Conservation (phyloP, 2,888 invertebrate species). For the Leptinotarsa juncta region DNA sequence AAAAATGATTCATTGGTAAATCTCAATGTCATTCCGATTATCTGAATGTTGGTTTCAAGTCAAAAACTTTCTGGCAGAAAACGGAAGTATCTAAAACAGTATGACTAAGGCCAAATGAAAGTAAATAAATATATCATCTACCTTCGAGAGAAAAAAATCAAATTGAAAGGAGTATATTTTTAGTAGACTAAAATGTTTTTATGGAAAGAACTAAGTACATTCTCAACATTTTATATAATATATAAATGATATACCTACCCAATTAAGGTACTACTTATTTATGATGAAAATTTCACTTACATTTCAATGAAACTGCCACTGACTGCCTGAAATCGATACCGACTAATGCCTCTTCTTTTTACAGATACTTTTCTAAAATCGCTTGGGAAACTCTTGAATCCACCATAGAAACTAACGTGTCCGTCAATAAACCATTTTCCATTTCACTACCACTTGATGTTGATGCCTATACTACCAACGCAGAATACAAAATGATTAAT, state of each 20-base stretch:
- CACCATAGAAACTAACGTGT: not conserved
- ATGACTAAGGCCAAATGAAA: not conserved
- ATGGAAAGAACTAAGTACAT: no score
- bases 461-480: not conserved
- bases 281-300: not conserved
- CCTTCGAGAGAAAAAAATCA: no score
- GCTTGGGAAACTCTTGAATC: slow-evolving; percentile 2
- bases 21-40: no score
- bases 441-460: slow-evolving; percentile 1
- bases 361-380: not conserved
- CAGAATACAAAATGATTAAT: not conserved
- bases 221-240: no score
- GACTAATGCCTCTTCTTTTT: not conserved
- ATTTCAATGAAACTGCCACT: not conserved
- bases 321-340: slow-evolving; percentile 8
- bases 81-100: not conserved
- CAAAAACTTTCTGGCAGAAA: not conserved
- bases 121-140: no score
- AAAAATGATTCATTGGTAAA: no score
- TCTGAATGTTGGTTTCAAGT: not conserved
- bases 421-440: slow-evolving; percentile 1
- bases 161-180: no score
- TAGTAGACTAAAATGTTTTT: no score
- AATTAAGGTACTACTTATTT: not conserved
- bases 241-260: no score